A percentile compares a stretch with the other conserved stretches of the same genome.
These are phyloP conservation scores for Cettia cetti DNA, from an alignment of 2,113 vertebrate species.

Conservation along the genomic window DNA sequence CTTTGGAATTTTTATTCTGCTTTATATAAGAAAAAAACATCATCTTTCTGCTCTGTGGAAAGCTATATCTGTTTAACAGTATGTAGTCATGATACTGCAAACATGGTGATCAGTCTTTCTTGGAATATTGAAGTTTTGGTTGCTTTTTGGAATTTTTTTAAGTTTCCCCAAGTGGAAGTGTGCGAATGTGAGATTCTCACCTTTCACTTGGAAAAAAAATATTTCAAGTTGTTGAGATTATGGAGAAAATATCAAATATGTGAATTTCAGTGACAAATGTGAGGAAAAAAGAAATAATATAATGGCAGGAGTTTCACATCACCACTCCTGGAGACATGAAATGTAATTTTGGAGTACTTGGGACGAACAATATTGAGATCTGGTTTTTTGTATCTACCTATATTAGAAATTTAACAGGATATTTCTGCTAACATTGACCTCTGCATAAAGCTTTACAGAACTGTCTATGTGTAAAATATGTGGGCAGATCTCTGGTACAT, in stretches of 20 bases:
- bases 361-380: background rate
- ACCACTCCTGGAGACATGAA: background rate
- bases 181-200: background rate
- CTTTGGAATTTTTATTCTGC: background rate
- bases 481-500: background rate
- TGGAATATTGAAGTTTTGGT: background rate
- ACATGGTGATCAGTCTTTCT: background rate
- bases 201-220: background rate
- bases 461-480: background rate
- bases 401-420: background rate
- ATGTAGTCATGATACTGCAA: background rate
- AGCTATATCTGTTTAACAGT: accelerated
- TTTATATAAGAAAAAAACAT: background rate
- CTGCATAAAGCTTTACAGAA: background rate
- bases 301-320: background rate
- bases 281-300: background rate
- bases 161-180: background rate
- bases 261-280: background rate
- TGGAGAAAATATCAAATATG: background rate
- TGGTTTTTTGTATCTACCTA: background rate
- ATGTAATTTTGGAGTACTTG: background rate
- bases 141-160: background rate
- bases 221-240: background rate
- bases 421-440: background rate
- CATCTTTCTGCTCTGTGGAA: background rate